These are phyloP conservation scores for Fratercula arctica DNA, from an alignment of 2,797 vertebrate species.

Conservation along the genomic window DNA sequence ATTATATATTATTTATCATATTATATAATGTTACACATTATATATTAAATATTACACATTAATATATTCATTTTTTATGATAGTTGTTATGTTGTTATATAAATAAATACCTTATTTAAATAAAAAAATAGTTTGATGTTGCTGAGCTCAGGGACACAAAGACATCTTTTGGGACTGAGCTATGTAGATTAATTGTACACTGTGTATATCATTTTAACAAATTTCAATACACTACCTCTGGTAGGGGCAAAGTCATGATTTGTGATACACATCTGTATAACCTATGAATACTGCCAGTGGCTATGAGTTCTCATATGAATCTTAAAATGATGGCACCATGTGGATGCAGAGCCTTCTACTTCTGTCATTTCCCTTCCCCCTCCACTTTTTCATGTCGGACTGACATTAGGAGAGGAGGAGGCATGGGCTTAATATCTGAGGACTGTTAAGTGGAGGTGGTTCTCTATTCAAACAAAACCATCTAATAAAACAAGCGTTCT, in stretches of 20 bases:
- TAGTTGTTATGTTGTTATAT: not conserved
- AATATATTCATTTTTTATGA: rapidly evolving
- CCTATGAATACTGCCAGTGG: not conserved
- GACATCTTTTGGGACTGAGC: not conserved
- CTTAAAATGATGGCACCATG: not conserved
- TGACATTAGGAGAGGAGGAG: not conserved
- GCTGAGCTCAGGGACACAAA: rapidly evolving
- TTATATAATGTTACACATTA: not conserved
- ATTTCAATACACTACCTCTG: not conserved
- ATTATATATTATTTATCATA: not conserved
- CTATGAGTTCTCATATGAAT: not conserved
- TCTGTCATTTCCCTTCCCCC: rapidly evolving
- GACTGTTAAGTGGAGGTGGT: not conserved
- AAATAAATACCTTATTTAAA: not conserved
- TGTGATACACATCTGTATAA: not conserved
- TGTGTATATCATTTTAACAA: not conserved
- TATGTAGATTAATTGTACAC: not conserved
- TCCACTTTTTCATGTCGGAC: not conserved
- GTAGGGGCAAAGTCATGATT: not conserved
- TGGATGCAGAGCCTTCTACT: not conserved
- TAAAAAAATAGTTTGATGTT: not conserved
- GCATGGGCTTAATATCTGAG: not conserved
- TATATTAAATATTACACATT: not conserved
- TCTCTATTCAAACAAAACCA: not conserved
- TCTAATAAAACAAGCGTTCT: not conserved